A percentile compares a stretch with the other conserved stretches of the same genome.
Conservation (phyloP, 2,797 vertebrate species). For the Urosaurus nigricauda region DNA sequence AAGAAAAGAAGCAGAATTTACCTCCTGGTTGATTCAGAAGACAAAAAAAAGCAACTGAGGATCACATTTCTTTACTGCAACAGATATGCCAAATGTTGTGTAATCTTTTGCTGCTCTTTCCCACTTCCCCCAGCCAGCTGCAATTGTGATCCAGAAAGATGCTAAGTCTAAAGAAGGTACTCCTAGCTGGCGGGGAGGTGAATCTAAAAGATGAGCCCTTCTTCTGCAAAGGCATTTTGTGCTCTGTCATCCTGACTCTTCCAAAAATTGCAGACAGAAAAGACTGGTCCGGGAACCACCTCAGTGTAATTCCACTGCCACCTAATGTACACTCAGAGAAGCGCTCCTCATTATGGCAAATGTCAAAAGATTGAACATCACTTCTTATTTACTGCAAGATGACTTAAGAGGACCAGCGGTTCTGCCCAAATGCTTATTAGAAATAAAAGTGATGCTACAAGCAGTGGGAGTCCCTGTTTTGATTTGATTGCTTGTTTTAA, state of each 20-base stretch:
- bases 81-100: background rate
- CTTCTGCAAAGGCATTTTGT: conserved; percentile 61
- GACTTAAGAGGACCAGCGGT: conserved; percentile 48
- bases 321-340: conserved; percentile 57
- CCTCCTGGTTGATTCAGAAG: background rate
- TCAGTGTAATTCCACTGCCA: conserved; percentile 67
- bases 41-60: background rate
- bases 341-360: background rate
- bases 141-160: background rate
- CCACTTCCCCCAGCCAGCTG: background rate
- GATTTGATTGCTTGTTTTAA: conserved; percentile 40
- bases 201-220: conserved; percentile 30
- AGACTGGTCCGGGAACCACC: background rate
- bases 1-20: background rate
- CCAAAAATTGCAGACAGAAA: conserved; percentile 41
- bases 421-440: conserved; percentile 30
- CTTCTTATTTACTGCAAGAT: conserved; percentile 54
- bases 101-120: background rate
- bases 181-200: background rate
- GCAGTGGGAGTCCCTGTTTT: background rate
- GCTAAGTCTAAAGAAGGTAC: background rate
- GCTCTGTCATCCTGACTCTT: conserved; percentile 74
- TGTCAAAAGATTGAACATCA: conserved; percentile 18
- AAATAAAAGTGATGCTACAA: background rate
- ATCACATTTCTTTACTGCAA: background rate